Evolutionary conservation across 2,888 invertebrate species (phyloP).

Genomic region (Vandiemenella viatica): DNA sequence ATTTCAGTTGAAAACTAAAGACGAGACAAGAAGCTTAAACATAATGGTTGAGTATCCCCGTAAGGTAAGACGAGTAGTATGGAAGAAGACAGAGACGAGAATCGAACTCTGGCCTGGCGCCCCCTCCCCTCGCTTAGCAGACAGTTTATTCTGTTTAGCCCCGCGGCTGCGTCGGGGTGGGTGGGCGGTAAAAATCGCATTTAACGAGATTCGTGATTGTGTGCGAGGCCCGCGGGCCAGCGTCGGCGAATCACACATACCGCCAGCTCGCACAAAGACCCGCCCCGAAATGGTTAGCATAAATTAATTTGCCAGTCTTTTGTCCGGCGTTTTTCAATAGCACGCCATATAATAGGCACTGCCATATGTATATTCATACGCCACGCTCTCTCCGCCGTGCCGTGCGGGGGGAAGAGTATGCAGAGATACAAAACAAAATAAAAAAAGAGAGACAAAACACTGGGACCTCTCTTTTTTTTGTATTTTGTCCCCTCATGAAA

Average conservation of each 20-base stretch:
- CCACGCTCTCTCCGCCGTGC: not conserved
- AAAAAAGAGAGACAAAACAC: too few species aligned
- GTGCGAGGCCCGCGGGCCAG: slow-evolving; percentile 4
- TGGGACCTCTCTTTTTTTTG: too few species aligned
- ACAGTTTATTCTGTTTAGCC: too few species aligned
- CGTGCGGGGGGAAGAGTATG: not conserved
- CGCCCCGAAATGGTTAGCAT: slow-evolving; percentile 17
- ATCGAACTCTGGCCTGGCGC: too few species aligned
- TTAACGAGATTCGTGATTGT: slow-evolving; percentile 17
- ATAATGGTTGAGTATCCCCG: too few species aligned
- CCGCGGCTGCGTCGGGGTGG: not conserved
- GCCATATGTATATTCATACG: slow-evolving; percentile 17
- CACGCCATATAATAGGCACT: slow-evolving; percentile 11
- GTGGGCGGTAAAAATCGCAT: slow-evolving; percentile 13
- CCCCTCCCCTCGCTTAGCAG: too few species aligned
- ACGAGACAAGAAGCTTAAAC: too few species aligned
- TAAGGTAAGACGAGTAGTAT: too few species aligned
- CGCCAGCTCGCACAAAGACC: slow-evolving; percentile 8
- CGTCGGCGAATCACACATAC: slow-evolving; percentile 10
- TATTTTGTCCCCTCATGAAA: too few species aligned
- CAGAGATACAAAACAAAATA: not conserved
- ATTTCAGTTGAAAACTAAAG: too few species aligned
- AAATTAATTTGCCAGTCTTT: slow-evolving; percentile 19
- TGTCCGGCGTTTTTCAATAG: slow-evolving; percentile 14
- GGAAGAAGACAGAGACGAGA: too few species aligned